Base-by-base conservation (phyloP, 2,888 invertebrate species). In the Plebejus argus region DNA sequence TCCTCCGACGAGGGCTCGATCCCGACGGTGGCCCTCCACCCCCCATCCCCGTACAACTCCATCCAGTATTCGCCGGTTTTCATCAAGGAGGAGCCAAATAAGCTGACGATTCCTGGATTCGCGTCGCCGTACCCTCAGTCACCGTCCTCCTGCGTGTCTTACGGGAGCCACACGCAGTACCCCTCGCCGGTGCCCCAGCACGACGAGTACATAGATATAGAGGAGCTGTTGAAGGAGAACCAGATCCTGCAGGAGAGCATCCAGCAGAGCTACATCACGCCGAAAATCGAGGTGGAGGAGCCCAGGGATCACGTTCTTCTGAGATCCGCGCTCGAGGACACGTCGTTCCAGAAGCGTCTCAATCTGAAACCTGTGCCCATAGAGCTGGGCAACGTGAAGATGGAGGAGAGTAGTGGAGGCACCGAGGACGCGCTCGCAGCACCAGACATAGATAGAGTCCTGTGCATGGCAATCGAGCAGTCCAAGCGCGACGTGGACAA, bases 381-480 rank as follows among this genome's bases (percentile, higher is more conserved):
- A 85, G 95, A 95, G 83, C 91, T 97, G 82, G 90, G 92, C 20
- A 94, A 93, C 76, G 92, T 95, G 18, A 96, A 96, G 87, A 96
- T 96, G 96, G 96, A 96, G 85, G 95, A 96, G 81, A 95, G 95
- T 78, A 96, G 96, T 80, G 95, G 94, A 78, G 94, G 93, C 86
- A 91, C 92, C 5, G 87, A 93, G 77, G 94, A 95, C 28, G 94
- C 95, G 76, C 89, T 96, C 75, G 96, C 95, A 76, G 95, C 96
- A 76, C 97, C 97, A 83, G 96, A 96, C 84, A 97, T 98, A 82
- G 98, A 97, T 87, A 97, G 97, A 20, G 97, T 98, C 56, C 94
- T 98, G 77, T 97, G 96, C 80, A 95, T 98, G 91, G 98, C 98
- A 45, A 97, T 98, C 84, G 97, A 98, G 87, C 97, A 98, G 88